Base-by-base conservation (phyloP, 2,797 vertebrate genomes). In the Scolopax bukidnonensis region DNA sequence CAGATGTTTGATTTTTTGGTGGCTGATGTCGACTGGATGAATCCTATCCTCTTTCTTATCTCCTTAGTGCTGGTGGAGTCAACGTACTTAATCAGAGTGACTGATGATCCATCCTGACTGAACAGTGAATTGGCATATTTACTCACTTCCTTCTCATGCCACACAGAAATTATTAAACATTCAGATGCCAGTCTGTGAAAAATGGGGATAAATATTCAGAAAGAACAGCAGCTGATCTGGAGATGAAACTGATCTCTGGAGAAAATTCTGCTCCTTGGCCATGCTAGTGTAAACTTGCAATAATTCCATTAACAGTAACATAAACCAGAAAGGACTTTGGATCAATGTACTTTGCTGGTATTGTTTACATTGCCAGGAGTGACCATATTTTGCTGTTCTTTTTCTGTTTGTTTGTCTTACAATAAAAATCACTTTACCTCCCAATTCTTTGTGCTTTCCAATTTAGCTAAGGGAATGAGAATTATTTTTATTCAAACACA, bases 311-410 rank as follows among this genome's bases (percentile, higher is more conserved):
- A 84, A 73, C 51, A 84, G 19, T 21, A 57, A 27, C 14, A 28
- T 56, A 79, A 93, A 90, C 15, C 41, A 89, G 67, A 96, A 84
- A 76, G 84, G 86, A 96, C 92, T 97, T 96, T 94, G 92, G 78
- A 90, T 84, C 86, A 53, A 51, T 50, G 77, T 74, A 51, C 67
- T 82, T 81, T 56, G n/a, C n/a, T 87, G 86, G 32, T 64, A 82
- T 25, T 94, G 63, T 96, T 93, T 93, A 64, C 63, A n/a, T 87
- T 90, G 38, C 51, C 71, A 82, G 78, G 78, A 94, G 84, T 64
- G 56, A 74, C 65, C 33, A 54, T 89, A 74, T 93, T 93, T 96
- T 92, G 33, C n/a, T 92, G 54, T 81, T 84, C 56, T 23, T 77
- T 51, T 67, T 84, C 18, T 87, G 27, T 93, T 93, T 91, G 47